Conservation (phyloP, 2,888 invertebrate genomes). For the Agapostemon virescens region DNA sequence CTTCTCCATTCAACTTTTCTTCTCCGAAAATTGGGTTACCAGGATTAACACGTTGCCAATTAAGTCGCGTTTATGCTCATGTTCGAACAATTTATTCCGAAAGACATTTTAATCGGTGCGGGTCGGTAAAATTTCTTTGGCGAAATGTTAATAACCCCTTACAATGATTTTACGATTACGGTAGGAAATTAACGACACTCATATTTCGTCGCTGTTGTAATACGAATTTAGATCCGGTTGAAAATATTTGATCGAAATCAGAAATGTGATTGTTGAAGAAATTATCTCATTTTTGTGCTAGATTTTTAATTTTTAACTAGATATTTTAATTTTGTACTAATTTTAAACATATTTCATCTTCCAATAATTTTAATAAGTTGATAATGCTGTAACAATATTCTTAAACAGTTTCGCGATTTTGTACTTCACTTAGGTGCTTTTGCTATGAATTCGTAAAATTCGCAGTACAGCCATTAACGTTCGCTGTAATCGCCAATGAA, state of each 20-base stretch:
- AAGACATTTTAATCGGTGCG: neutral
- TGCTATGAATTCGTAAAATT: too few species aligned
- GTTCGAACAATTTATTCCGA: neutral
- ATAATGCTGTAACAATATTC: too few species aligned
- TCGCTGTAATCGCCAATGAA: too few species aligned
- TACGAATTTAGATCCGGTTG: too few species aligned
- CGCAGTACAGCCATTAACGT: too few species aligned
- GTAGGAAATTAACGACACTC: too few species aligned
- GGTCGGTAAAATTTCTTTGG: neutral
- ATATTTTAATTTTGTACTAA: neutral
- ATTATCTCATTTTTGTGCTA: too few species aligned
- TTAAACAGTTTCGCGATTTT: neutral
- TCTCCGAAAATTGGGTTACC: neutral
- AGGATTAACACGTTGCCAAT: neutral
- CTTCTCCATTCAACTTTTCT: neutral
- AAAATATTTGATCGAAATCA: neutral
- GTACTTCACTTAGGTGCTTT: neutral
- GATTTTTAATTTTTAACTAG: too few species aligned
- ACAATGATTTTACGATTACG: too few species aligned
- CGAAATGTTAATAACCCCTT: neutral
- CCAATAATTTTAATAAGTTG: too few species aligned
- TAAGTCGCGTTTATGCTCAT: neutral
- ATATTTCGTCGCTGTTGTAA: too few species aligned
- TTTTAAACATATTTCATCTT: too few species aligned
- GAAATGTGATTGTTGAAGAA: neutral